A percentile compares a stretch with the other conserved stretches of the same genome.
phyloP scores from a whole-genome alignment of 2,113 vertebrate species.

The Eclectus roratus region DNA sequence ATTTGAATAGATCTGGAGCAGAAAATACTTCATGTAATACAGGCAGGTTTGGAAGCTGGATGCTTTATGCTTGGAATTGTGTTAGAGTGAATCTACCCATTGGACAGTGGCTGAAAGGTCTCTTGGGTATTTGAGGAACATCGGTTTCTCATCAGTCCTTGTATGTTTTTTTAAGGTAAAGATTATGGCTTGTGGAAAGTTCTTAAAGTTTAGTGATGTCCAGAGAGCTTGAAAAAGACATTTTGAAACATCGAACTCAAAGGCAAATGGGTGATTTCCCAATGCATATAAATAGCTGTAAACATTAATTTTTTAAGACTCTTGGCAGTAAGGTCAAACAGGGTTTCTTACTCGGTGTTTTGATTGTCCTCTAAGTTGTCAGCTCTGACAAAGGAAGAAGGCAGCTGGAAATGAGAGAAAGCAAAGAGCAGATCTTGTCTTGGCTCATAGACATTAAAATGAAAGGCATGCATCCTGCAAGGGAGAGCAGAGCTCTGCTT shows the following conservation, averaged over 20 bases:
- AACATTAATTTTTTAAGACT: conserved; percentile 10
- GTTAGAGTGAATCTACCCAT: neutral
- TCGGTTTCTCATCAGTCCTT: neutral
- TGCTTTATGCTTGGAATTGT: conserved; percentile 24
- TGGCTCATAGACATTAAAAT: neutral
- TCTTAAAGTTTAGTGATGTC: neutral
- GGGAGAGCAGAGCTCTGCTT: neutral
- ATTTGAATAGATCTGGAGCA: conserved; percentile 1
- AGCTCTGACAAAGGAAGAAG: neutral
- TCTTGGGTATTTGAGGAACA: neutral
- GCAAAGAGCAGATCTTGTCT: neutral
- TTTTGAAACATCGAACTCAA: neutral
- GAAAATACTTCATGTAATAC: neutral
- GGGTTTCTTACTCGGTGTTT: neutral
- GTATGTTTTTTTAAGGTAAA: neutral
- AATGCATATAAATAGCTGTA: neutral
- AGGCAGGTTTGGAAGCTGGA: neutral
- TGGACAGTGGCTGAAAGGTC: neutral
- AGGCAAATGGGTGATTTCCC: neutral
- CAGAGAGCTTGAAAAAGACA: neutral
- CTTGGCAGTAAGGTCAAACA: neutral
- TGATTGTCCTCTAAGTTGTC: neutral
- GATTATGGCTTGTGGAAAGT: neutral
- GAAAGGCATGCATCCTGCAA: neutral
- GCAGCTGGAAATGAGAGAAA: neutral